Percentiles rank a stretch among this genome's conserved stretches.
phyloP scores from a whole-genome alignment of 2,113 vertebrate species.

The Gymnobelideus leadbeateri region DNA sequence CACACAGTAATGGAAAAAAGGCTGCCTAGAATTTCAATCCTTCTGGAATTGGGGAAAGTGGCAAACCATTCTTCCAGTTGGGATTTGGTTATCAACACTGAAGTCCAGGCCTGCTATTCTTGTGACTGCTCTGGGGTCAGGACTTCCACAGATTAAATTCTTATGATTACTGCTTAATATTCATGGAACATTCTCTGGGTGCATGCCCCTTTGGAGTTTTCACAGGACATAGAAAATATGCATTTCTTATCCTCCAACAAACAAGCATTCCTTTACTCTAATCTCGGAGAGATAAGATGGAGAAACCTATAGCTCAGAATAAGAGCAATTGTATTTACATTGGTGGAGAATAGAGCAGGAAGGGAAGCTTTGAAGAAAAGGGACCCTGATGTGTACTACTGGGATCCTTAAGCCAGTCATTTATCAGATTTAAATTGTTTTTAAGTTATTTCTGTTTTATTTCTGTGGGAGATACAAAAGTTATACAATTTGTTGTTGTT shows the following conservation, averaged over 20 bases:
- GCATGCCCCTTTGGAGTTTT: not conserved
- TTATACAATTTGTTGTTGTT: not conserved
- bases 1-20: constrained; percentile 3
- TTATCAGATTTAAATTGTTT: not conserved
- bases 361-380: not conserved
- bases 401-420: not conserved
- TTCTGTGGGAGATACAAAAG: not conserved
- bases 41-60: not conserved
- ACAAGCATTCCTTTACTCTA: constrained; percentile 4
- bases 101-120: constrained; percentile 11
- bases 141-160: constrained; percentile 10
- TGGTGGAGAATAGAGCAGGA: not conserved
- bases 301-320: constrained; percentile 1
- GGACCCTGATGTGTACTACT: not conserved
- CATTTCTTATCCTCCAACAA: constrained; percentile 3
- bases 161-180: not conserved
- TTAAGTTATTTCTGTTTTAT: not conserved
- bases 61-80: not conserved
- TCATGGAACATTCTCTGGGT: not conserved
- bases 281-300: constrained; percentile 21
- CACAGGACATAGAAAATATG: not conserved
- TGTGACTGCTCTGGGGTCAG: not conserved
- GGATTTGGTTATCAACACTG: not conserved
- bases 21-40: not conserved
- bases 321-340: not conserved